phyloP scores from a whole-genome alignment of 2,888 invertebrate species.

The Cephonodes hylas region DNA sequence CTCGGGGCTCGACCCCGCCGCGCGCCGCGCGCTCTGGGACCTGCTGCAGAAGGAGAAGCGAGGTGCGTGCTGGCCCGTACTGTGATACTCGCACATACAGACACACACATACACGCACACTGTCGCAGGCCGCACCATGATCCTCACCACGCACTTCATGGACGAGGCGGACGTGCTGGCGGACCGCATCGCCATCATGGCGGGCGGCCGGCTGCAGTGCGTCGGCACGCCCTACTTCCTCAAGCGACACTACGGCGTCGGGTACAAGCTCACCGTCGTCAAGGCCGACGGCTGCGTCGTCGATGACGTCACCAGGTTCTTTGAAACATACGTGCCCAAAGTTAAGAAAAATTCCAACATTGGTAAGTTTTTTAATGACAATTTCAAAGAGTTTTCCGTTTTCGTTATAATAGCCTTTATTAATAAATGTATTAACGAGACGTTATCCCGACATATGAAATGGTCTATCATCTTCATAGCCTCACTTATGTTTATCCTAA shows the following conservation, averaged over 20 bases:
- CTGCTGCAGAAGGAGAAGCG: conserved; percentile 86
- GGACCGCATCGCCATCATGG: conserved; percentile 94
- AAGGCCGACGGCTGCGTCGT: conserved; percentile 58
- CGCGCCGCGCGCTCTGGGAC: conserved; percentile 93
- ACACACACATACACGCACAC: conserved; percentile 75
- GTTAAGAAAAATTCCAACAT: conserved; percentile 86
- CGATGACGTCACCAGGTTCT: conserved; percentile 75
- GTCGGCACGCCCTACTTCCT: conserved; percentile 90
- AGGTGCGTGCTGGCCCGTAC: conserved; percentile 83
- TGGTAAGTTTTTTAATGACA: conserved; percentile 59
- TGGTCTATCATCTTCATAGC: too few relatives aligned
- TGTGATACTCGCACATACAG: conserved; percentile 87
- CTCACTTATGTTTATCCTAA: too few relatives aligned
- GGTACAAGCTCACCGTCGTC: conserved; percentile 88
- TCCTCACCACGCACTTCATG: conserved; percentile 94
- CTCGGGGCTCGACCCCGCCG: conserved; percentile 95
- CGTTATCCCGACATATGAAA: too few relatives aligned
- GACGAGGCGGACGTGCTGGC: conserved; percentile 94
- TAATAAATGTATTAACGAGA: too few relatives aligned
- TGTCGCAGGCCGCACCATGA: conserved; percentile 85
- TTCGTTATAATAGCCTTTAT: too few relatives aligned
- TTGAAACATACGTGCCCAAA: conserved; percentile 83
- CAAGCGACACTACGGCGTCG: conserved; percentile 93
- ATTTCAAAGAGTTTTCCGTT: too few relatives aligned
- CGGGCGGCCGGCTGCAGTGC: conserved; percentile 89